phyloP scores from a whole-genome alignment of 1,140 invertebrate genomes.

The Brachionus rotundiformis region DNA sequence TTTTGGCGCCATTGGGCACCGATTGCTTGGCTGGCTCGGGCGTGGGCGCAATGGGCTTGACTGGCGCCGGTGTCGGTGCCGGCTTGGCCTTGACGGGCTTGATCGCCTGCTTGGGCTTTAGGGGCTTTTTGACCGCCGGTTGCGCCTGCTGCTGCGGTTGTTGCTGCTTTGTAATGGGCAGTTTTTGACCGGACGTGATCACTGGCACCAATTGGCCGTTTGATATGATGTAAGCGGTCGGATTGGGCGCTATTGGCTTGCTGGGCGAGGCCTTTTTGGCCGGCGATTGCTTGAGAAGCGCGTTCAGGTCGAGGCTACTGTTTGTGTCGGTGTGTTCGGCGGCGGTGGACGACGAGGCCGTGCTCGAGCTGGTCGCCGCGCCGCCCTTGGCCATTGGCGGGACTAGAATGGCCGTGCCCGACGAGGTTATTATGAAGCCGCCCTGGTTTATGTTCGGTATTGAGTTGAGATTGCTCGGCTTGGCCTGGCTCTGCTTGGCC shows the following conservation, averaged over 20 bases:
- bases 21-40: neutral
- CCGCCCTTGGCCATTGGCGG: slow-evolving; percentile 14
- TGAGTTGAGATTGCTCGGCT: neutral
- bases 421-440: slow-evolving; percentile 48
- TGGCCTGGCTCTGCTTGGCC: neutral
- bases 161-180: neutral
- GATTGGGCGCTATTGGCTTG: neutral
- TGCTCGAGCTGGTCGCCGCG: neutral
- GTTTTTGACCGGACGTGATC: neutral
- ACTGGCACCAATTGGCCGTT: slow-evolving; percentile 29
- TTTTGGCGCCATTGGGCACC: neutral
- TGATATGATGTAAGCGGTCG: neutral
- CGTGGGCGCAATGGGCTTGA: neutral
- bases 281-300: neutral
- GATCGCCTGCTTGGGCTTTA: neutral
- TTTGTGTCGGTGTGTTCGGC: neutral
- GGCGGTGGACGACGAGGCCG: neutral
- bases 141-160: neutral
- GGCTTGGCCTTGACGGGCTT: neutral
- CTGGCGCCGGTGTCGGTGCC: neutral
- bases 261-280: neutral
- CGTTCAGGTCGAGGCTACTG: neutral
- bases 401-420: slow-evolving; percentile 27
- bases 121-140: neutral
- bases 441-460: slow-evolving; percentile 52